Conservation (phyloP, 2,888 invertebrate species). For the Cotesia congregata region DNA sequence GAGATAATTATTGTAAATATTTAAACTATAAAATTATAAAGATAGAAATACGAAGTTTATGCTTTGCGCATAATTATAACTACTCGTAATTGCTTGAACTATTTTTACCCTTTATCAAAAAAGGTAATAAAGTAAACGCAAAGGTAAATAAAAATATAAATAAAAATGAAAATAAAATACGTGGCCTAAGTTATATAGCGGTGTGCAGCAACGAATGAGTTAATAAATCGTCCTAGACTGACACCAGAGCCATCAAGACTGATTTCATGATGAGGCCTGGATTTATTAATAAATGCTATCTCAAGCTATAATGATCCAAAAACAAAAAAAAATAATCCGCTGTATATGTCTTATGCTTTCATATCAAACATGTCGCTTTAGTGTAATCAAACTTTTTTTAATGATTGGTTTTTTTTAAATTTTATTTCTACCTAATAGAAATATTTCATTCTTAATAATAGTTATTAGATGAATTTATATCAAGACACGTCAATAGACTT, state of each 20-base stretch:
- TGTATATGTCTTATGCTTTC: constrained; percentile 6
- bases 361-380: not conserved
- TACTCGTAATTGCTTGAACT: not conserved
- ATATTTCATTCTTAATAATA: not conserved
- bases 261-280: constrained; percentile 14
- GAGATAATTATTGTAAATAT: constrained; percentile 22
- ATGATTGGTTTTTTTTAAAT: not conserved
- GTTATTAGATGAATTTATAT: not conserved
- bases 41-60: not conserved
- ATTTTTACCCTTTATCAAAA: not conserved
- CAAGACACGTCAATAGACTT: not conserved
- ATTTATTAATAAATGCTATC: constrained; percentile 7
- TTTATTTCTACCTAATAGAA: not conserved
- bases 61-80: not conserved
- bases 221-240: constrained; percentile 3
- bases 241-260: constrained; percentile 19
- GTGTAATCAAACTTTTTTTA: not conserved
- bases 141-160: not conserved
- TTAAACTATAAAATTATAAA: constrained; percentile 8
- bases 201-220: not conserved
- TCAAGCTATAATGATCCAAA: not conserved
- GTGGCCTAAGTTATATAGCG: constrained; percentile 17
- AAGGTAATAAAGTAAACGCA: not conserved
- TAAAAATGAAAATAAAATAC: constrained; percentile 3
- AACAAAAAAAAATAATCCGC: not conserved